These are phyloP conservation scores for Poeciliopsis turrubarensis DNA, from an alignment of 2,113 vertebrate genomes.

Conservation along the genomic window DNA sequence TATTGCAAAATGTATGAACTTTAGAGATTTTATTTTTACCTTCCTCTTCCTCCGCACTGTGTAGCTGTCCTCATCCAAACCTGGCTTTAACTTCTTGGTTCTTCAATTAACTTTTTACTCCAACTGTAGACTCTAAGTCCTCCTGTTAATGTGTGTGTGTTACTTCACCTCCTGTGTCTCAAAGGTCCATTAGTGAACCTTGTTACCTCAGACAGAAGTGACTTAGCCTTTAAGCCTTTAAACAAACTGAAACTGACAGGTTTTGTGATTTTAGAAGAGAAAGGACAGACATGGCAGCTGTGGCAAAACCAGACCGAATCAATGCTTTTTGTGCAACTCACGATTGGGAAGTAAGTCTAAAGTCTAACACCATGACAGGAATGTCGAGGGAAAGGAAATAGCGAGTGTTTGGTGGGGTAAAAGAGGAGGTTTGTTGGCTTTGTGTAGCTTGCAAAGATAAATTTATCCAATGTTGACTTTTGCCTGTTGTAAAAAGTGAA, in stretches of 20 bases:
- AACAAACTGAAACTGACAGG: neutral
- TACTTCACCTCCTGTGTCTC: conserved; percentile 30
- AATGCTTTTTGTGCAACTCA: neutral
- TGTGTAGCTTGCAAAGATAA: neutral
- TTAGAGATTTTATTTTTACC: neutral
- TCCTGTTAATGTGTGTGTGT: neutral
- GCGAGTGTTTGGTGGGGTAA: neutral
- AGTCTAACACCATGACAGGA: neutral
- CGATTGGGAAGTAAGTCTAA: conserved; percentile 63
- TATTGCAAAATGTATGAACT: neutral
- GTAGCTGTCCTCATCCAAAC: too few relatives aligned
- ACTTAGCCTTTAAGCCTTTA: conserved; percentile 18
- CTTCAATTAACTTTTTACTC: neutral
- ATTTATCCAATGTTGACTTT: neutral
- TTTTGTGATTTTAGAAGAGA: neutral
- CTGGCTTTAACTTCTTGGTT: too few relatives aligned
- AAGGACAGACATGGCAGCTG: neutral
- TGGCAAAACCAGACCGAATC: conserved; percentile 11
- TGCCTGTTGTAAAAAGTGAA: neutral
- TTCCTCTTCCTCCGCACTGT: neutral
- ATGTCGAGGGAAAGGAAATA: neutral
- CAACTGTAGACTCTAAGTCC: neutral
- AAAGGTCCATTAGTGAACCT: conserved; percentile 71
- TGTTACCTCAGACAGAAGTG: conserved; percentile 42
- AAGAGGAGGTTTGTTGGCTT: neutral